Evolutionary conservation across 37 sponge, comb jelly and placozoan genomes (phyloP).

Genomic region (Beroe ovata): DNA sequence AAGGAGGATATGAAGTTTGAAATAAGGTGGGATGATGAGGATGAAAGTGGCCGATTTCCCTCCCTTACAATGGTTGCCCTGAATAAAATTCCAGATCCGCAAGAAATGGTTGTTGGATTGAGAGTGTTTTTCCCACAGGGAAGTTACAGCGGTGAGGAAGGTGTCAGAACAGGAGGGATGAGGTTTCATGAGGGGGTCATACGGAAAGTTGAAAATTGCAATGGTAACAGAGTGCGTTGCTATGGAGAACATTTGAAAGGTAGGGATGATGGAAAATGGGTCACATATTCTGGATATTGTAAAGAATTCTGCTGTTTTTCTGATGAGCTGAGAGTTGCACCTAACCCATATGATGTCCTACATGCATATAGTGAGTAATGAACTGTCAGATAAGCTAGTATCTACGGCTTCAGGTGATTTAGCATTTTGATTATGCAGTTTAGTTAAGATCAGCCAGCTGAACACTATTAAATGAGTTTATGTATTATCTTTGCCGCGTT

Average conservation of each 20-base stretch:
- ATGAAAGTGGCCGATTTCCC: conserved; percentile 40
- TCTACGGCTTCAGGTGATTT: too few species aligned
- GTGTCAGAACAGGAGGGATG: conserved; percentile 23
- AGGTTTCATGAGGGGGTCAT: conserved; percentile 27
- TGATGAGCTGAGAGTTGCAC: conserved; percentile 1
- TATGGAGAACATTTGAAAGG: background rate
- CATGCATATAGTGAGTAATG: background rate
- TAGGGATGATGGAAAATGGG: background rate
- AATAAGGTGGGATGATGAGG: conserved; percentile 46
- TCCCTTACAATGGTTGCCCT: conserved; percentile 20
- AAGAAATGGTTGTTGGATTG: background rate
- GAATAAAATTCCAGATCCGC: background rate
- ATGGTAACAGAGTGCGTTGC: conserved; percentile 1
- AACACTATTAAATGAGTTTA: too few species aligned
- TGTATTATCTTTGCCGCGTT: background rate
- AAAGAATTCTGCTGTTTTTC: background rate
- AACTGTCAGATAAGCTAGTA: background rate
- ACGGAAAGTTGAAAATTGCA: background rate
- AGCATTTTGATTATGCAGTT: too few species aligned
- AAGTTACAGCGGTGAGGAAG: conserved; percentile 1
- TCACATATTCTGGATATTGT: background rate
- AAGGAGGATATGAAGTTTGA: conserved; percentile 15
- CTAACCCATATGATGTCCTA: background rate
- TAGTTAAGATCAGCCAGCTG: too few species aligned
- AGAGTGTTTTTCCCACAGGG: conserved; percentile 27